Base-by-base conservation (phyloP, 2,888 invertebrate genomes). In the Achlya flavicornis region DNA sequence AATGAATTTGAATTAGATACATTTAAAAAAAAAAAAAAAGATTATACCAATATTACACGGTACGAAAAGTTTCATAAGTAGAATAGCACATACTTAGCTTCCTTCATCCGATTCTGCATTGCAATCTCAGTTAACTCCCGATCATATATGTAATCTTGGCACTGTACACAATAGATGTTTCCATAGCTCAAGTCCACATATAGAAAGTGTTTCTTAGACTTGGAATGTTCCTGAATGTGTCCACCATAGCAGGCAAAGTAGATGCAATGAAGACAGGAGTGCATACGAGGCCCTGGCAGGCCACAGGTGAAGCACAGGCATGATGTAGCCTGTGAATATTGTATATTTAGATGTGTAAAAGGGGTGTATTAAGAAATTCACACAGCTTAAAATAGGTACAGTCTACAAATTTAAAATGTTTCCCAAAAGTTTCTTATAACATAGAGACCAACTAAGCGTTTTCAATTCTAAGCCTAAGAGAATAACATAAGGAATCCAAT, bases 111-210 rank as follows among this genome's bases (percentile, higher is more conserved):
- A 77, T 95, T 94, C 58, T 87, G 82, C 67, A 93, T 86, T 41
- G 94, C 93, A 75, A 95, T 94, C 65, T 95, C 94, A 64, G 94
- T 92, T 59, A 95, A 87, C 74, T 97, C 97, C 67, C 95, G 91
- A 84, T 98, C 98, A 89, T 98, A 99, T 61, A 98, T 96, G 87
- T 98, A 99, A 88, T 99, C 99, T 69, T 96, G 96, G 87, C 99
- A 99, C 79, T 96, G 95, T 82, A 96, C 96, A 89, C 99, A 99
- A 88, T 96, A 97, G 11, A 99, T 94, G 85, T 97, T 97, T 58
- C 99, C 99, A 89, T 97, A 98, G 63, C 95, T 95, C 61, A 99
- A 90, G 85, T 99, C 99, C 77, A 99, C 95, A 66, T 98, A 97
- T 73, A 98, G 94, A 79, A 95, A 95, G 88, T 99, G 99, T 79